Base-by-base conservation (phyloP, 1,140 invertebrate species). In the Fopius arisanus region DNA sequence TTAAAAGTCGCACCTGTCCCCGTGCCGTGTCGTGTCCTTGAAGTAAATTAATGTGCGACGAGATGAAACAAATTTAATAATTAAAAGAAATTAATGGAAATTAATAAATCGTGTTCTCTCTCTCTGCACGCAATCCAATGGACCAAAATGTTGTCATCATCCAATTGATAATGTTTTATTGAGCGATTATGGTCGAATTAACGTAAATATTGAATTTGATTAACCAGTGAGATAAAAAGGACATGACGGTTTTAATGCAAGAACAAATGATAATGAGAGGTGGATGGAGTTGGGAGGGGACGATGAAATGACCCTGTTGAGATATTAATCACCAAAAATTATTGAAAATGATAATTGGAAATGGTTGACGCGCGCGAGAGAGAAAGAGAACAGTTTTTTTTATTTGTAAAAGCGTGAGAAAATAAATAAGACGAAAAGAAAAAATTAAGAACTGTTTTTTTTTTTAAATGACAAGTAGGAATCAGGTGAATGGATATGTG, bases 331-430 rank as follows among this genome's bases (percentile, higher is more conserved):
- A 72, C 54, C 29, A 70, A 68, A 72, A 74, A 66, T 31, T 48
- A 48, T 16, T 12, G 41, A 37, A 72, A 37, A 75, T 37, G 16
- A 48, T 19, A 4, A 48, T 48, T 48, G 43, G 21, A 21, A 72
- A 73, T 40, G 23, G 67, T 54, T 29, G 48, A 59, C 37, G 59
- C 75, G 77, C 73, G 37, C 74, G 78, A 79, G 75, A 79, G 77
- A 80, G 63, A 74, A 66, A 77, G 26, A 71, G 41, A 67, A 26
- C 37, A 41, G 48, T 28, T 48, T 37, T 68, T 67, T 48, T 40
- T 40, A 62, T 26, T 43, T 48, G 67, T 29, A 41, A 72, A 51
- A 77, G 40, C 72, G 66, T 28, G 14, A 33, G 51, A 65, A 62
- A 69, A 23, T 29, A 14, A 63, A 54, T 63, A 62, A 66, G 31